A percentile compares a stretch with the other conserved stretches of the same genome.
phyloP scores from a whole-genome alignment of 2,113 vertebrate genomes.

The Ifrita kowaldi region DNA sequence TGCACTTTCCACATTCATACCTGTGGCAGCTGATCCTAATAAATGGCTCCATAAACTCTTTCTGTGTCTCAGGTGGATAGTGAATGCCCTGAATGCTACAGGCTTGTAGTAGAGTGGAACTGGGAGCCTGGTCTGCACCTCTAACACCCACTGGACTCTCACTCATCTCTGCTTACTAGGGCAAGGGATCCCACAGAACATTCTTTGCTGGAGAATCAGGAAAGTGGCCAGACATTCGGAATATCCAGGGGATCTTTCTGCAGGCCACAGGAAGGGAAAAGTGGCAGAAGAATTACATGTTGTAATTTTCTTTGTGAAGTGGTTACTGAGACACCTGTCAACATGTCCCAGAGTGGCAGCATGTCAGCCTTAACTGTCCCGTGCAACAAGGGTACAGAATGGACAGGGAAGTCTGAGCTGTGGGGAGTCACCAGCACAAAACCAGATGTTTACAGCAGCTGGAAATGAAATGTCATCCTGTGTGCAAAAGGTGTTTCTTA shows the following conservation, averaged over 20 bases:
- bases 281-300: background rate
- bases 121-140: background rate
- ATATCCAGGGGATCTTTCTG: background rate
- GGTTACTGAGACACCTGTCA: background rate
- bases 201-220: background rate
- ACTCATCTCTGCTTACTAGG: background rate
- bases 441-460: background rate
- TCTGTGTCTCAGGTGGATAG: background rate
- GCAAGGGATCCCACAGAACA: background rate
- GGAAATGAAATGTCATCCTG: background rate
- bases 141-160: background rate
- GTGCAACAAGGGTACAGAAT: background rate
- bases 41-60: background rate
- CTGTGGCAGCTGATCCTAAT: background rate
- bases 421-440: background rate
- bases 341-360: background rate
- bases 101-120: background rate
- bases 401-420: background rate
- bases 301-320: background rate
- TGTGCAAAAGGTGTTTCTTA: accelerated
- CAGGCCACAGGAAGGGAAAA: background rate
- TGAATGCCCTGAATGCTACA: background rate
- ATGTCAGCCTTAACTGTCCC: background rate
- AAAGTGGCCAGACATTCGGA: background rate
- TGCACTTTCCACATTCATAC: background rate